Evolutionary conservation across 2,113 vertebrate species (phyloP), one percentile per base, ranked within the genome.

Genomic region (Chascanopsetta lugubris): DNA sequence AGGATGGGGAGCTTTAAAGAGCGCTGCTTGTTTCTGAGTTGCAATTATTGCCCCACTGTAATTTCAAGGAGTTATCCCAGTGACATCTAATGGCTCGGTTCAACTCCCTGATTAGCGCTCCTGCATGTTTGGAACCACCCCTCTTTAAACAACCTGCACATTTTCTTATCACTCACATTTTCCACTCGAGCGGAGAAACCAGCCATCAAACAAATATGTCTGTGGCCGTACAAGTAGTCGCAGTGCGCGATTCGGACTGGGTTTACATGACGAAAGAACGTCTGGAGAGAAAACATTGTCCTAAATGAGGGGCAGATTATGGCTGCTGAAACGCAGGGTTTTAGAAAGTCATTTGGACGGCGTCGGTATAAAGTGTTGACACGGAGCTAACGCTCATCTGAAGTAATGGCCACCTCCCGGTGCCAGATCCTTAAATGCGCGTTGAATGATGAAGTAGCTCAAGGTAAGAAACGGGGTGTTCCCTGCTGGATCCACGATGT

Each of bases 111-210:
- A 86, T 86, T 82, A 73, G 61, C 71, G 72, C n/a, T 68, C 73
- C 71, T 30, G 45, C 80, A 85, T 72, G 79, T 76, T 80, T 70
- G 66, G 85, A 75, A 74, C 50, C 61, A 30, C 56, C 42, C 77
- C 75, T 59, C 79, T 85, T 86, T 82, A 82, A 84, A 88, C 76
- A 88, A 75, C 85, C 83, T 84, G 75, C 72, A 71, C 72, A 84
- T 84, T 84, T 88, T 84, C 80, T 82, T 65, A 61, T 61, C 78
- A 20, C 68, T 90, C 89, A 88, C 76, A 86, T 87, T 91, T 91
- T 89, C 86, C 87, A 80, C 47, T 62, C 59, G 80, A 72, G 72
- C 69, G 70, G 86, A 70, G 77, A 74, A 82, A 86, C 77, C 66
- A 82, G 69, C 50, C 66, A 82, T 71, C 50, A 59, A 67, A 84